Base-by-base conservation (phyloP, 2,888 invertebrate genomes). In the Xestia sexstrigata region DNA sequence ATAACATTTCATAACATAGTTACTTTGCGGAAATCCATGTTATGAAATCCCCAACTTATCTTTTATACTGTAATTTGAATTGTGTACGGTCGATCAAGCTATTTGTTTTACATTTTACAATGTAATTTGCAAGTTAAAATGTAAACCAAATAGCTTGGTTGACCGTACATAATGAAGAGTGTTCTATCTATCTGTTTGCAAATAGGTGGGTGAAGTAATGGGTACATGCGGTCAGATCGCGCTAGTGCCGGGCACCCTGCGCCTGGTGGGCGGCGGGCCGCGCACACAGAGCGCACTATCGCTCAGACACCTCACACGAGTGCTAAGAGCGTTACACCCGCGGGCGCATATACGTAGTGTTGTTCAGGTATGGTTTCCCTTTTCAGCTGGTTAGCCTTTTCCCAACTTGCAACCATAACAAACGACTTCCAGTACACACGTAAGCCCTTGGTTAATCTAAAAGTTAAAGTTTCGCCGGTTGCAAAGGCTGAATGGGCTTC, bases 201-300 rank as follows among this genome's bases (percentile, higher is more conserved):
- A 9, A 1, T 39, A 98, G 98, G 97, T 99, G 70, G 98, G 98
- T 76, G 98, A 98, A 90, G 97, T 98, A 86, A 98, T 99, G 80
- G 98, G 98, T 91, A 98, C 99, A 70, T 99, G 99, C 88, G 99
- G 99, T 1, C 99, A 99, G 97, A 99, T 99, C 88, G 99, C 98
- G 23, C 96, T 99, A 86, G 98, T 99, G 85, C 99, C 96, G 81
- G 96, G 96, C 88, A 93, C 92, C 73, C 94, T 96, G 95, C 89
- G 83, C 86, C 92, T 96, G 85, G 92, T 90, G 83, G 92, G 88
- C 76, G 98, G 98, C 78, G 99, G 98, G 78, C 97, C 98, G 87
- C 97, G 98, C 87, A 97, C 97, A 58, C 98, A 99, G 95, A 98
- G 98, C 90, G 98, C 98, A 85, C 97, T 99, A 42, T 98, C 99